A percentile compares a stretch with the other conserved stretches of the same genome.
phyloP scores from a whole-genome alignment of 2,797 vertebrate genomes.

The Phylloscopus collybita region DNA sequence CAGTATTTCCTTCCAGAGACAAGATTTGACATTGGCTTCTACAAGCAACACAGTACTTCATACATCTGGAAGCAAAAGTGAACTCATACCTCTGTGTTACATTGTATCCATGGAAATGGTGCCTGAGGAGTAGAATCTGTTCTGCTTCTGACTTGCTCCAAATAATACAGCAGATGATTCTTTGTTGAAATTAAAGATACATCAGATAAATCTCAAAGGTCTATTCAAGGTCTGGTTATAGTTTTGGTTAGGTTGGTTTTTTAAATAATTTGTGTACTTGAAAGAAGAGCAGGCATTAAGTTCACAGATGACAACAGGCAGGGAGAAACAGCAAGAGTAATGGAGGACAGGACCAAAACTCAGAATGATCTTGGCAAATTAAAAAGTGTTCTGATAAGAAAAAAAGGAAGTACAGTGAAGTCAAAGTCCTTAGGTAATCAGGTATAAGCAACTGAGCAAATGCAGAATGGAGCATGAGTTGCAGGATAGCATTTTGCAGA shows the following conservation, averaged over 20 bases:
- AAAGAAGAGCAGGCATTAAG: neutral
- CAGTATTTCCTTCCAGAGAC: neutral
- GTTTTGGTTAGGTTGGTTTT: rapidly evolving
- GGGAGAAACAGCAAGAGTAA: neutral
- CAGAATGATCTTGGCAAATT: neutral
- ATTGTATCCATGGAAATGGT: neutral
- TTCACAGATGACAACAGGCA: neutral
- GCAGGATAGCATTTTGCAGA: neutral
- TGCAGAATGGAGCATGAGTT: neutral
- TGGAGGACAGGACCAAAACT: neutral
- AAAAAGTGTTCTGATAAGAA: neutral
- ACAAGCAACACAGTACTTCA: neutral
- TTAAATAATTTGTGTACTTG: neutral
- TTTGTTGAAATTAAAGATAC: neutral
- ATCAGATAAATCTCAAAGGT: neutral
- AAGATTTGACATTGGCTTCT: neutral
- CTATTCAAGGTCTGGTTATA: neutral
- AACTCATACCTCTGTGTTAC: neutral
- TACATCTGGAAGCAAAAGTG: neutral
- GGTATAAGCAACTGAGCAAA: neutral
- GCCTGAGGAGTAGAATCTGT: neutral
- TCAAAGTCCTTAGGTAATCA: neutral
- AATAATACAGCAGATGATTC: neutral
- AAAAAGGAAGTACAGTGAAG: neutral
- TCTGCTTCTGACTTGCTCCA: neutral